Conservation (phyloP, 2,797 vertebrate genomes). For the Enteromius mattozi region DNA sequence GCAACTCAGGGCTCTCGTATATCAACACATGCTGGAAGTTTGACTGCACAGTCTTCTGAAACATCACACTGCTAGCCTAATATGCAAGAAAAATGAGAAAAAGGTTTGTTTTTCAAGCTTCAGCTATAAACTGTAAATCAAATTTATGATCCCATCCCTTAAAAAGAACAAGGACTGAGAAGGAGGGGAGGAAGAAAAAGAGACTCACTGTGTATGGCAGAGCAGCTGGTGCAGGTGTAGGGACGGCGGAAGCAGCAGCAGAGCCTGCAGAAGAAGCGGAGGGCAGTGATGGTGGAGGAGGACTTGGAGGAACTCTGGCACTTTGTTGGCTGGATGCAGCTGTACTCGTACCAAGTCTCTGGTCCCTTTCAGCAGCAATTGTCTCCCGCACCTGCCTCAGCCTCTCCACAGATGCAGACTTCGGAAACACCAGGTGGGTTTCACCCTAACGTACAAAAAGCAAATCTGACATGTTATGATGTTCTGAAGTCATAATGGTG, state of each 20-base stretch:
- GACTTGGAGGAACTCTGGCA: background rate
- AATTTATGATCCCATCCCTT: background rate
- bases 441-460: conserved; percentile 80
- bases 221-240: conserved; percentile 38
- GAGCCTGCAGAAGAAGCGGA: conserved; percentile 36
- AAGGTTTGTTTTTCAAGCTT: background rate
- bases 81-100: conserved; percentile 10
- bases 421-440: conserved; percentile 93
- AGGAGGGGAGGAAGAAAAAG: background rate
- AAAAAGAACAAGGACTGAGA: background rate
- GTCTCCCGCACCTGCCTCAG: conserved; percentile 87
- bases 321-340: conserved; percentile 60
- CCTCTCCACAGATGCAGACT: conserved; percentile 88
- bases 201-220: conserved; percentile 21
- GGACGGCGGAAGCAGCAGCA: background rate
- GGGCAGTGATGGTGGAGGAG: conserved; percentile 24
- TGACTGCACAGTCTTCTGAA: conserved; percentile 85
- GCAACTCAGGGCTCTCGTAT: conserved; percentile 86
- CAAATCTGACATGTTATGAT: background rate
- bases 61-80: conserved; percentile 80
- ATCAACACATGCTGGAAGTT: conserved; percentile 87
- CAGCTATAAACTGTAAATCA: background rate
- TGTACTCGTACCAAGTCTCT: conserved; percentile 74
- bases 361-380: conserved; percentile 88
- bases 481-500: background rate